These are phyloP conservation scores for Daktulosphaira vitifoliae DNA, from an alignment of 1,140 invertebrate genomes.

Conservation along the genomic window DNA sequence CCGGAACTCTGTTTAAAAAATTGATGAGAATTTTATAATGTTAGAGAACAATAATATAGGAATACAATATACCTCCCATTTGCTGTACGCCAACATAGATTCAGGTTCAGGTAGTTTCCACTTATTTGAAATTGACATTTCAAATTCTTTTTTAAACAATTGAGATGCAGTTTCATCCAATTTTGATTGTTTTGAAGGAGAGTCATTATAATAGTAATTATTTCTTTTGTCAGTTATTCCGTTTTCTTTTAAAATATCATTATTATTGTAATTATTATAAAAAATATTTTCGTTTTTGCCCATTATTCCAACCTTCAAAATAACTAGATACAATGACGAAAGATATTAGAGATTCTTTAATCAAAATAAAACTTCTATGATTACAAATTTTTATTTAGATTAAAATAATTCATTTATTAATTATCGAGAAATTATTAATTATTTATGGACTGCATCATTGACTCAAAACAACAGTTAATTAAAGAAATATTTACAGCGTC, in stretches of 20 bases:
- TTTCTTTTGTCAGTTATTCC: background rate
- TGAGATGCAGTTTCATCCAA: background rate
- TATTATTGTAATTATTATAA: slow-evolving; percentile 1
- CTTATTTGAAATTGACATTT: background rate
- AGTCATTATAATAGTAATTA: background rate
- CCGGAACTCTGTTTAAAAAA: too few relatives aligned
- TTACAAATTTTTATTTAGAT: too few relatives aligned
- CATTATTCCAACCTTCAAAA: slow-evolving; percentile 5
- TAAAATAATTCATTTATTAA: too few relatives aligned
- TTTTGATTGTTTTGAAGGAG: background rate
- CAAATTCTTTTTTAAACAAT: slow-evolving; percentile 1
- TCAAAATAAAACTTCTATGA: too few relatives aligned
- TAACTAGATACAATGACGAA: too few relatives aligned
- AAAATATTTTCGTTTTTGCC: slow-evolving; percentile 3
- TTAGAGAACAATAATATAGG: too few relatives aligned
- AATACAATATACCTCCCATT: slow-evolving; percentile 21
- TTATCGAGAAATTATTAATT: too few relatives aligned
- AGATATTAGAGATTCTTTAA: too few relatives aligned
- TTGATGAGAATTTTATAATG: too few relatives aligned
- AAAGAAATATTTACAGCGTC: too few relatives aligned
- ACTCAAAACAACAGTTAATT: too few relatives aligned
- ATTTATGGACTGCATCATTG: too few relatives aligned
- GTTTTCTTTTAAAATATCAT: background rate
- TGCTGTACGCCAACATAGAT: background rate
- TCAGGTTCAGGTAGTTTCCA: slow-evolving; percentile 3